Conservation (phyloP, 2,113 vertebrate species). For the human region DNA sequence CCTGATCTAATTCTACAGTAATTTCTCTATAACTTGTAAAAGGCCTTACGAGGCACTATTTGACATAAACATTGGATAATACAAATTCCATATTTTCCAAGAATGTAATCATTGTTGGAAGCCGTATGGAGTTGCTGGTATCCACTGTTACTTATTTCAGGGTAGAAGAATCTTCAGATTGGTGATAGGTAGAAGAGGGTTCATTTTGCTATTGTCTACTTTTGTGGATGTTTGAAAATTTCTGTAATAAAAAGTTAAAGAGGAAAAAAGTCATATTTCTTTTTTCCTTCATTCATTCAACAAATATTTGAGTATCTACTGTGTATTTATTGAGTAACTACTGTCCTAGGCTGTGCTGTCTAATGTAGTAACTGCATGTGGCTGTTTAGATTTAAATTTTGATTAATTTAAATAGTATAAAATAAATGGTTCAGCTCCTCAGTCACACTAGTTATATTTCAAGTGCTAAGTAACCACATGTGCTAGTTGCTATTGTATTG, state of each 20-base stretch:
- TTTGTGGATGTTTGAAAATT: neutral
- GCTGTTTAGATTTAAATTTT: neutral
- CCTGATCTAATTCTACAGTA: constrained; percentile 2
- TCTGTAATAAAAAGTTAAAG: neutral
- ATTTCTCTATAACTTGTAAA: neutral
- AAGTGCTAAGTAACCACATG: neutral
- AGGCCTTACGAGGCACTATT: neutral
- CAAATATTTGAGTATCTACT: constrained; percentile 1
- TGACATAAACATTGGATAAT: constrained; percentile 18
- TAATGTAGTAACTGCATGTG: neutral
- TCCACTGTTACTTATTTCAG: constrained; percentile 13
- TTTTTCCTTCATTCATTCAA: neutral
- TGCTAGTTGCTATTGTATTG: neutral
- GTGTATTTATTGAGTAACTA: constrained; percentile 14
- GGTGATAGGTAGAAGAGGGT: neutral
- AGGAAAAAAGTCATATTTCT: constrained; percentile 31
- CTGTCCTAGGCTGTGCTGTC: neutral
- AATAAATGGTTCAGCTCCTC: neutral
- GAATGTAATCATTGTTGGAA: constrained; percentile 27
- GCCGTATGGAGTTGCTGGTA: neutral
- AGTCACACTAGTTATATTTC: neutral
- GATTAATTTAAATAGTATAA: constrained; percentile 34
- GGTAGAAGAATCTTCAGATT: constrained; percentile 2
- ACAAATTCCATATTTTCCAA: constrained; percentile 32
- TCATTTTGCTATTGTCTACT: neutral